Percentiles rank a stretch among this genome's conserved stretches.
Evolutionary conservation across 2,113 vertebrate species (phyloP).

Genomic region (Perca fluviatilis): DNA sequence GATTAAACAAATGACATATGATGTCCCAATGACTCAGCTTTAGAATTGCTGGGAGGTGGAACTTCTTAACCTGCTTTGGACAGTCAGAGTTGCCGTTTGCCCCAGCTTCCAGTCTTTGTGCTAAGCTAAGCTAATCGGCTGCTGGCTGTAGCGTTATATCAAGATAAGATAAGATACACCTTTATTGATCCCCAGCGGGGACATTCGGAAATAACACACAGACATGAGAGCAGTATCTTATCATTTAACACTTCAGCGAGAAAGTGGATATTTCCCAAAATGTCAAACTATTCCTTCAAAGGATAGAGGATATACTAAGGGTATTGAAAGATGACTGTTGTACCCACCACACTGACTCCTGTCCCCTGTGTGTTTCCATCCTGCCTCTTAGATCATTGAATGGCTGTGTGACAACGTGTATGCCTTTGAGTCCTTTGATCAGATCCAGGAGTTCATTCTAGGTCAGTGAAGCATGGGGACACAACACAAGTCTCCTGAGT

Average conservation of each 20-base stretch:
- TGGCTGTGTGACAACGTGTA: constrained; percentile 92
- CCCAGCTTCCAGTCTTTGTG: background rate
- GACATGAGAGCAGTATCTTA: background rate
- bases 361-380: constrained; percentile 32
- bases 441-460: constrained; percentile 95
- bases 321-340: background rate
- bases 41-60: background rate
- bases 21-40: background rate
- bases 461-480: constrained; percentile 82
- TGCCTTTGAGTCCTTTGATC: constrained; percentile 89
- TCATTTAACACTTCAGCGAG: background rate
- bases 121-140: background rate
- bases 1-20: background rate
- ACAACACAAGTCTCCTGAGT: constrained; percentile 7
- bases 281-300: background rate
- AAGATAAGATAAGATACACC: too few species aligned
- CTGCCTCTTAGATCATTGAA: constrained; percentile 86
- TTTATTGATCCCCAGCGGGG: too few species aligned
- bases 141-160: background rate
- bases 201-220: too few species aligned
- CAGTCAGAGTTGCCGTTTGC: background rate
- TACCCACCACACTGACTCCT: background rate
- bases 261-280: background rate
- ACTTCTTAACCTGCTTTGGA: background rate
- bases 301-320: background rate